These are phyloP conservation scores for Trissolcus basalis DNA, from an alignment of 1,140 invertebrate species.

Conservation along the genomic window DNA sequence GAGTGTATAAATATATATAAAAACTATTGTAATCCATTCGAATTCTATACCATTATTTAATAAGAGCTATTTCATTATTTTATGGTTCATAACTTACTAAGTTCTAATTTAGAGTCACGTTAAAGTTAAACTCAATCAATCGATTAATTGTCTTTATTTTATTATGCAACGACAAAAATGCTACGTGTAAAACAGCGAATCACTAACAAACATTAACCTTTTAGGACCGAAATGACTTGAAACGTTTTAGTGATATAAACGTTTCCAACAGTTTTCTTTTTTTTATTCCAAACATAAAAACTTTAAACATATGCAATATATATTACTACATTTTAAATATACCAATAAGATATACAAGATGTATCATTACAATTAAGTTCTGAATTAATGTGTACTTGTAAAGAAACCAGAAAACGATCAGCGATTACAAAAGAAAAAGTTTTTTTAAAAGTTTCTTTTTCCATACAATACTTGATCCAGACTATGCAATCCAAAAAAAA, in stretches of 20 bases:
- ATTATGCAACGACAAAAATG: constrained; percentile 20
- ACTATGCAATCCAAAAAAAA: not conserved
- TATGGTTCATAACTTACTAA: not conserved
- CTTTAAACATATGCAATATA: no score
- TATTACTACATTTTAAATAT: not conserved
- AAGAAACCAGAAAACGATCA: not conserved
- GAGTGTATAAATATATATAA: constrained; percentile 43
- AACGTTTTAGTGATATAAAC: not conserved
- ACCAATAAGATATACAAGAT: not conserved
- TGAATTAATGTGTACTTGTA: not conserved
- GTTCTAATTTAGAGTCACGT: constrained; percentile 7
- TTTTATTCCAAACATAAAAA: constrained; percentile 17
- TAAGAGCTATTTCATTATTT: constrained; percentile 8
- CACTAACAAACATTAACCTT: constrained; percentile 30
- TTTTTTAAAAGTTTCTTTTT: constrained; percentile 44
- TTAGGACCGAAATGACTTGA: constrained; percentile 3
- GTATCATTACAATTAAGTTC: not conserved
- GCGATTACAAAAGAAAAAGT: constrained; percentile 1
- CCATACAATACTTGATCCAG: constrained; percentile 10
- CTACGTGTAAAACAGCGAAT: constrained; percentile 28
- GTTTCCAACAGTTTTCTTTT: constrained; percentile 7
- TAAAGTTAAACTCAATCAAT: constrained; percentile 3
- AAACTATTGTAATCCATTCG: constrained; percentile 25
- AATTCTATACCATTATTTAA: constrained; percentile 5
- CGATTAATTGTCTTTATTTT: constrained; percentile 4